Evolutionary conservation across 2,888 invertebrate species (phyloP).

Genomic region (Agrotis exclamationis): DNA sequence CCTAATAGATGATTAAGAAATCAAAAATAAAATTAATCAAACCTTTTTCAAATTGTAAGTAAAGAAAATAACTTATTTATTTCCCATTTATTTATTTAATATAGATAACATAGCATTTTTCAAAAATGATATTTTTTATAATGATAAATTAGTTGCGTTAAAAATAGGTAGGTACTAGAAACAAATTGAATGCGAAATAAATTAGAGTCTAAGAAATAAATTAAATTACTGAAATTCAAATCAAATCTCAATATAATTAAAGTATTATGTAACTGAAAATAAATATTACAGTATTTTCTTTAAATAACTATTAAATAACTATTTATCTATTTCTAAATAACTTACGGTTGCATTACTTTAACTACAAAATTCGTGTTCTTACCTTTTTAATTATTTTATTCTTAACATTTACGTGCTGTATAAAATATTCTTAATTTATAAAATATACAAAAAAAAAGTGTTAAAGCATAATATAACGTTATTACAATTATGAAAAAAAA

Average conservation of each 20-base stretch:
- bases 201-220: not conserved
- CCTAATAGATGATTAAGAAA: not conserved
- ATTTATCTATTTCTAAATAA: constrained; percentile 10
- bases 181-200: not conserved
- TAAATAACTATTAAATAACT: constrained; percentile 6
- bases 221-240: not conserved
- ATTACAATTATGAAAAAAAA: not conserved
- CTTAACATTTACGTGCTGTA: constrained; percentile 38
- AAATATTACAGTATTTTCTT: constrained; percentile 1
- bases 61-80: not conserved
- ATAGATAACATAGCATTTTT: not conserved
- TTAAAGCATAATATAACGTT: constrained; percentile 12
- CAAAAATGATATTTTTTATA: not conserved
- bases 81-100: constrained; percentile 21
- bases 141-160: not conserved
- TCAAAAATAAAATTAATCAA: not conserved
- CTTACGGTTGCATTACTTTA: constrained; percentile 19
- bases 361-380: constrained; percentile 59
- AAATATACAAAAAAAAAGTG: not conserved
- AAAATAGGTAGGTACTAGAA: not conserved
- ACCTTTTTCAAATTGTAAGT: not conserved
- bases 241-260: not conserved
- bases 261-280: not conserved
- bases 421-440: constrained; percentile 40
- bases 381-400: constrained; percentile 22